Base-by-base conservation (phyloP, 2,113 vertebrate species). In the Tychaedon coryphoeus region DNA sequence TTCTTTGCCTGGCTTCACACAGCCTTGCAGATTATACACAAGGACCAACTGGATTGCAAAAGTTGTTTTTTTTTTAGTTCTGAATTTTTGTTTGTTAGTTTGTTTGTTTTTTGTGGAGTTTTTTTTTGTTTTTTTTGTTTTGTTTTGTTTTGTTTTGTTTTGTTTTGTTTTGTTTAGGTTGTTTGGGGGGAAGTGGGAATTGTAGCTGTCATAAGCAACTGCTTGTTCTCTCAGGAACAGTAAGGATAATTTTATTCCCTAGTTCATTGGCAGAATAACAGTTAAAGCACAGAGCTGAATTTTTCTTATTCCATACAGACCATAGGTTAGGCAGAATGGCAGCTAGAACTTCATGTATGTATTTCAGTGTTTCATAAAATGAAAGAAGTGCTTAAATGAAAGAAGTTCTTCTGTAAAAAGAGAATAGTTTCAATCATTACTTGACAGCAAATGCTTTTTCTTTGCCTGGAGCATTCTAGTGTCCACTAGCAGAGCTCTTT, bases 381-480 rank as follows among this genome's bases (percentile, higher is more conserved):
- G 28, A 65, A 91, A 61, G n/a, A 43, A 79, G 10, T 22, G 10
- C 7, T 48, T 19, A 92, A 84, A 65, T 45, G 28, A 61, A 92
- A 70, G 34, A 29, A 80, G 9, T 54, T 65, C 7, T 51, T 26
- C 42, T 50, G 9, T 78, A 62, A 0, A 0, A 82, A 74, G 31
- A 67, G 38, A 51, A 51, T 22, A 67, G 19, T 19, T 64, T 51
- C 53, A 92, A 64, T 78, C 57, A 67, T 77, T 89, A 40, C 34
- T 47, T 26, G 48, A 78, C 70, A 92, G 38, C 31, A 91, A 62
- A 88, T 50, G 5, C 2, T 40, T 86, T 88, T 86, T 56, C 28
- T 71, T 69, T 95, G 80, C 94, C 94, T 87, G 53, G 7, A 91
- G 76, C 80, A 54, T 70, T 92, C 69, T 25, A 19, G 31, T 42